Conservation (phyloP, 1,140 invertebrate genomes). For the Spodoptera litura region DNA sequence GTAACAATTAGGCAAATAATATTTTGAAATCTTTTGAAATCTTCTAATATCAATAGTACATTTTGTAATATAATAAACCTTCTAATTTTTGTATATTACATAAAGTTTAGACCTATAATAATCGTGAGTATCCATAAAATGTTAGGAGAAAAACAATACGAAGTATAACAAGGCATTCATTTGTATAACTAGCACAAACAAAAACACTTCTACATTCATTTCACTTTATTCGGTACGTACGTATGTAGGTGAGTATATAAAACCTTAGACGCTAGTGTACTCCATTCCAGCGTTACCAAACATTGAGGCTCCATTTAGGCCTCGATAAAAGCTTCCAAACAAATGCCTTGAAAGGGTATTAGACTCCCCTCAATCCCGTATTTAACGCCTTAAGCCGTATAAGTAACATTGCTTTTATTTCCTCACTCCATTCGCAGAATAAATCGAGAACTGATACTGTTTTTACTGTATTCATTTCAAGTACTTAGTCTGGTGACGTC, state of each 20-base stretch:
- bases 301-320: slow-evolving; percentile 34
- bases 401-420: slow-evolving; percentile 46
- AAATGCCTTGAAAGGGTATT: slow-evolving; percentile 46
- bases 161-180: no score
- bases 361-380: slow-evolving; percentile 21
- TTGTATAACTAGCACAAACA: background rate
- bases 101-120: no score
- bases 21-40: no score
- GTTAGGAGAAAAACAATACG: no score
- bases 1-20: no score
- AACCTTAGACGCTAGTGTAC: background rate
- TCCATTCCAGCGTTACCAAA: slow-evolving; percentile 19
- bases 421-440: slow-evolving; percentile 16
- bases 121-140: no score
- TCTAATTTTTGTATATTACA: no score
- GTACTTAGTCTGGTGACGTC: no score
- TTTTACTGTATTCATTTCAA: slow-evolving; percentile 14
- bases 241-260: background rate
- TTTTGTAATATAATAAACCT: no score
- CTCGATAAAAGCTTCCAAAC: slow-evolving; percentile 40
- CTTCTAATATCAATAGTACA: no score
- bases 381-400: slow-evolving; percentile 41
- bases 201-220: background rate
- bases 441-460: background rate
- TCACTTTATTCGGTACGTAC: background rate